These are phyloP conservation scores for Drosophila pseudotalamancana DNA, from an alignment of 2,888 invertebrate species.

Conservation along the genomic window DNA sequence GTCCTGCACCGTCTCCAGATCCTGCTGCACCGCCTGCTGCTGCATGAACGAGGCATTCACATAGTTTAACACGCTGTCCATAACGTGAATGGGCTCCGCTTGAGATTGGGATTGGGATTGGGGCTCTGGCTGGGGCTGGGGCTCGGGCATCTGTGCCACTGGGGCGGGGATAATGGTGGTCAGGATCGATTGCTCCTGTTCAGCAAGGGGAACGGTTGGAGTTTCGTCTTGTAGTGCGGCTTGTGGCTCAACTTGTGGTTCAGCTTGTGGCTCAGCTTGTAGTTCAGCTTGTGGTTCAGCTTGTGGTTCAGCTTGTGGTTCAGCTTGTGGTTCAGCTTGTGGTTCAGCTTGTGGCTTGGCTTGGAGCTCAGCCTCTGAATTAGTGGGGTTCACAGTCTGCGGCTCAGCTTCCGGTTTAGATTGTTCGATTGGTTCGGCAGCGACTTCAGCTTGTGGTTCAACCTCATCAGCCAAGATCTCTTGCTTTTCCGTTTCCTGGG, in stretches of 20 bases:
- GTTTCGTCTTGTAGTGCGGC: neutral
- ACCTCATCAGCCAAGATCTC: conserved; percentile 15
- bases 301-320: neutral
- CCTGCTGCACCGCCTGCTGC: conserved; percentile 9
- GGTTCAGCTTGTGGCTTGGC: neutral
- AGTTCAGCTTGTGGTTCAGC: neutral
- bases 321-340: neutral
- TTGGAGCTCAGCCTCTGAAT: neutral
- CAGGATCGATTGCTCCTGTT: conserved; percentile 56
- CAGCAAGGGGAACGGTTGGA: conserved; percentile 14
- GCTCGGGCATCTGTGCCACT: conserved; percentile 17
- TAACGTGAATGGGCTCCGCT: conserved; percentile 46
- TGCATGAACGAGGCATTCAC: conserved; percentile 78
- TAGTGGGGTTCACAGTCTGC: neutral
- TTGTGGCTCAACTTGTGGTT: neutral
- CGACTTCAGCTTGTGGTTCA: neutral
- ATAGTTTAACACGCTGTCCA: conserved; percentile 80
- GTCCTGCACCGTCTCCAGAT: conserved; percentile 29
- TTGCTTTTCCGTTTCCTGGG: conserved; percentile 5
- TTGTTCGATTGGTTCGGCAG: too few species aligned
- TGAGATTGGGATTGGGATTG: neutral
- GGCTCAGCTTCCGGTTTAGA: neutral
- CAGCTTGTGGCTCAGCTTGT: neutral
- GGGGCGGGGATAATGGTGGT: conserved; percentile 74
- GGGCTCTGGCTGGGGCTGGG: conserved; percentile 16